Base-by-base conservation (phyloP, 2,888 invertebrate species). In the Platycnemis pennipes region DNA sequence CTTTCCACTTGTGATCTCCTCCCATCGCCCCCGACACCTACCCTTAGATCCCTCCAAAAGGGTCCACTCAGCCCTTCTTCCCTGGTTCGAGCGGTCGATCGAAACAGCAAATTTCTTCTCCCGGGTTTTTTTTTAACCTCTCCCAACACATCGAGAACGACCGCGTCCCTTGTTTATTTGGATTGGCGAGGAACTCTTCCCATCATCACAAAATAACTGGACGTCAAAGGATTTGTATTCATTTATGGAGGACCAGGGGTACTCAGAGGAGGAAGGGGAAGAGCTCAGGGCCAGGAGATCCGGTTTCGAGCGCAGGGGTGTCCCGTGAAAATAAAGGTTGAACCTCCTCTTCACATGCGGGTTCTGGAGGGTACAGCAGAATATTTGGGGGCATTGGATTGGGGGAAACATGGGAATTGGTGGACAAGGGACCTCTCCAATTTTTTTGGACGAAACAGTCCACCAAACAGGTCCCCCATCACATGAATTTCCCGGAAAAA, bases 171-270 rank as follows among this genome's bases (percentile, higher is more conserved):
- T 77, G 77, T 77, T 77, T 77, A 77, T 77, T 77, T 77, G 77
- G 77, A 37, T 77, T 77, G 77, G 77, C 77, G 77, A 77, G 77
- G 37, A 77, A 37, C 77, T 37, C 77, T 31, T 63, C 13, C 77
- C 16, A 37, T 77, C 77, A n/a, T 77, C 77, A 11, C 77, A 77
- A 77, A 77, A 77, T 77, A 77, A 77, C 77, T 37, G 77, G 37
- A 37, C 37, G 37, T 37, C 77, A 37, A 77, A 77, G 63, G 77
- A 77, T 77, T 77, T 77, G 13, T 77, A 77, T 77, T 77, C 77
- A 77, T 77, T 77, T 77, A 77, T 26, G 37, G 91, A 53, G 31
- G 49, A 63, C 37, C 31, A n/a, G 45, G 42, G n/a, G 69, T 45
- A 26, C n/a, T 53, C 37, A 44, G 87, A 26, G 45, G 26, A n/a